phyloP scores from a whole-genome alignment of 1,140 invertebrate species.

The Chrysopa pallens region DNA sequence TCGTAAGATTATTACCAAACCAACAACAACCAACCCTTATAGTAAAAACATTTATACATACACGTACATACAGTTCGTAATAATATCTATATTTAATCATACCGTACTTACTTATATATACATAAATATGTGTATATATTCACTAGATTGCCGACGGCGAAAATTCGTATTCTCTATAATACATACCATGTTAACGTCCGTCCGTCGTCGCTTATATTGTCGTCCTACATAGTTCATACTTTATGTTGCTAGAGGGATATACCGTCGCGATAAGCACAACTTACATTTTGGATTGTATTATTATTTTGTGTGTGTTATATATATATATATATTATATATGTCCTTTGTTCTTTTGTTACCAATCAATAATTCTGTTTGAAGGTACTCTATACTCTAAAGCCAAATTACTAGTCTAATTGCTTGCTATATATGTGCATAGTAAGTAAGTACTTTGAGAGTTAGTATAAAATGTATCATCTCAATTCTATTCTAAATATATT shows the following conservation, averaged over 20 bases:
- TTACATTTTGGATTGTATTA: neutral
- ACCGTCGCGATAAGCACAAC: neutral
- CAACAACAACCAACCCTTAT: too few relatives aligned
- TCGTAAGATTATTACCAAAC: too few relatives aligned
- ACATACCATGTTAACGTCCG: neutral
- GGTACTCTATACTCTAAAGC: slow-evolving; percentile 8
- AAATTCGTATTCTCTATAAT: neutral
- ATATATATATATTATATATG: neutral
- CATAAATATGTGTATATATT: neutral
- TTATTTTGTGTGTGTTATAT: neutral
- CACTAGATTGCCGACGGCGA: neutral
- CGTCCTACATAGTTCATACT: neutral
- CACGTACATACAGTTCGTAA: too few relatives aligned
- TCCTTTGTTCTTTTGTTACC: slow-evolving; percentile 1
- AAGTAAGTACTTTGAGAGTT: too few relatives aligned
- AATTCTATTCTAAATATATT: too few relatives aligned
- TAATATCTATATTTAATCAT: too few relatives aligned
- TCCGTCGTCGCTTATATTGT: neutral
- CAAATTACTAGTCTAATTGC: neutral
- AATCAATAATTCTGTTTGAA: slow-evolving; percentile 19
- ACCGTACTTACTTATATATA: too few relatives aligned
- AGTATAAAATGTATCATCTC: too few relatives aligned
- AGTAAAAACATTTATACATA: too few relatives aligned
- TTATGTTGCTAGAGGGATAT: neutral
- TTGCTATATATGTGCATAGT: too few relatives aligned